These are phyloP conservation scores for Erithacus rubecula DNA, from an alignment of 2,797 vertebrate genomes.

Conservation along the genomic window DNA sequence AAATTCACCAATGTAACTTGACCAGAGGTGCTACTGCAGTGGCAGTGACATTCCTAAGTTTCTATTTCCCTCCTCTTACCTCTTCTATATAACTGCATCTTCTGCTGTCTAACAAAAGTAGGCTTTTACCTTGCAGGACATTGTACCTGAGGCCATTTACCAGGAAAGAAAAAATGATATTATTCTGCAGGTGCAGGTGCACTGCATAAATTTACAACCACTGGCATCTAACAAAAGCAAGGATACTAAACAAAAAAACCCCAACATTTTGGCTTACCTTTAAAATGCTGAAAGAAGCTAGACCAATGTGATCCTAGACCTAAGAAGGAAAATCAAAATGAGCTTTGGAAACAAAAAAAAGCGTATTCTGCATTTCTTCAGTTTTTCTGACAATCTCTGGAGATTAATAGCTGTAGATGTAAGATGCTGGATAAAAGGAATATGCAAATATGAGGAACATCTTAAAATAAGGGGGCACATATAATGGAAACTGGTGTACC, in stretches of 20 bases:
- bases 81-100: neutral
- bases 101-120: neutral
- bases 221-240: slow-evolving; percentile 43
- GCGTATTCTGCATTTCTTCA: neutral
- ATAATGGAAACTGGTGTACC: neutral
- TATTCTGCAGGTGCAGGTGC: neutral
- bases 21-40: neutral
- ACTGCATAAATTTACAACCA: slow-evolving; percentile 42
- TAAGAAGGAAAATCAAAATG: neutral
- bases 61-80: neutral
- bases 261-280: neutral
- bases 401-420: neutral
- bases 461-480: neutral
- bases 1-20: neutral
- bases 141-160: neutral
- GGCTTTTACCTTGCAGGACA: slow-evolving; percentile 10
- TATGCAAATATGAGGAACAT: neutral
- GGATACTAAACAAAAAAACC: neutral
- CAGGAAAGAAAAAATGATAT: slow-evolving; percentile 37
- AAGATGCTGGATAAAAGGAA: neutral
- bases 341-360: neutral
- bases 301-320: neutral
- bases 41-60: neutral
- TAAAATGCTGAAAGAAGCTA: neutral
- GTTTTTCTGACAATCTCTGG: neutral